Evolutionary conservation across 2,797 vertebrate species (phyloP).

Genomic region (Naso thynnoides): DNA sequence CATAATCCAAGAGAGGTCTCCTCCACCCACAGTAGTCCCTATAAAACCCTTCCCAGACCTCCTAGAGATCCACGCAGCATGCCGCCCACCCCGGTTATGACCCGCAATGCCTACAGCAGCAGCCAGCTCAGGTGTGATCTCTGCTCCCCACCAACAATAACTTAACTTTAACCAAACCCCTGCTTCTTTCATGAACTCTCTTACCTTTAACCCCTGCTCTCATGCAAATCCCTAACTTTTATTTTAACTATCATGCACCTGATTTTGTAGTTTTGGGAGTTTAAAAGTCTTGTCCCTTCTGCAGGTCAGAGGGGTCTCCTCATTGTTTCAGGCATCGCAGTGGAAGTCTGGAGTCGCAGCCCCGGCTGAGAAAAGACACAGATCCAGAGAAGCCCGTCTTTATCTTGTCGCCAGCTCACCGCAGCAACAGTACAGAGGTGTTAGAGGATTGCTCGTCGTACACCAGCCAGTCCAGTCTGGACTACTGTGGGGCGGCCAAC

Average conservation of each 20-base stretch:
- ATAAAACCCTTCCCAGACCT: slow-evolving; percentile 90
- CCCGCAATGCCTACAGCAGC: slow-evolving; percentile 97
- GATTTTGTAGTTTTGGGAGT: neutral
- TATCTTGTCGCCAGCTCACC: slow-evolving; percentile 88
- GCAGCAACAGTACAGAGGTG: slow-evolving; percentile 94
- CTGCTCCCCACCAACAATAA: slow-evolving; percentile 10
- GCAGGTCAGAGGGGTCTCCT: slow-evolving; percentile 88
- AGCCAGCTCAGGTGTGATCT: slow-evolving; percentile 92
- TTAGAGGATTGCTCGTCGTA: slow-evolving; percentile 95
- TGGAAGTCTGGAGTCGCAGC: slow-evolving; percentile 94
- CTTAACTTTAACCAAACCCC: slow-evolving; percentile 14
- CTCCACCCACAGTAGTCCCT: slow-evolving; percentile 93
- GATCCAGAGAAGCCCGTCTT: slow-evolving; percentile 88
- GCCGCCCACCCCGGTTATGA: slow-evolving; percentile 92
- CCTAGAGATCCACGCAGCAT: slow-evolving; percentile 90
- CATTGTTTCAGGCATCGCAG: slow-evolving; percentile 92
- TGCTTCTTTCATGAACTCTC: slow-evolving; percentile 11
- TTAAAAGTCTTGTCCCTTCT: slow-evolving; percentile 31
- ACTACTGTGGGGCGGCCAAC: slow-evolving; percentile 86
- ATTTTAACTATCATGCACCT: neutral
- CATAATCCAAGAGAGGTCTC: slow-evolving; percentile 86
- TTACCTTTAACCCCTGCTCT: slow-evolving; percentile 15
- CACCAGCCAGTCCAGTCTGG: slow-evolving; percentile 94
- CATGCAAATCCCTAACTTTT: neutral
- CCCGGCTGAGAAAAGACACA: slow-evolving; percentile 84